These are phyloP conservation scores for Remorina albescens DNA, from an alignment of 2,797 vertebrate genomes.

Conservation along the genomic window DNA sequence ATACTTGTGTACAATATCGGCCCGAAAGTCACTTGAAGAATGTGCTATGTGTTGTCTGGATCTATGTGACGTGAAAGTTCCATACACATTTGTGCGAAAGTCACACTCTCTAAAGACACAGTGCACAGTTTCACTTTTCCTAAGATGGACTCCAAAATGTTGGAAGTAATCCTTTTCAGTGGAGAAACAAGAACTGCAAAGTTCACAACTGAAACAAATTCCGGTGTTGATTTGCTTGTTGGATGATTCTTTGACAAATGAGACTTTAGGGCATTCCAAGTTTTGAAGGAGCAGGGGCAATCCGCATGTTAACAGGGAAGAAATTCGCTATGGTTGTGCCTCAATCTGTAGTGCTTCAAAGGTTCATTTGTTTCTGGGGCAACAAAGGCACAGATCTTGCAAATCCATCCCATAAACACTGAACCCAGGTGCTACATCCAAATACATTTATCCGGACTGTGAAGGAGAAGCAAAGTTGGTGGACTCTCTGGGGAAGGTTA, in stretches of 20 bases:
- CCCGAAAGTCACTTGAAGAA: background rate
- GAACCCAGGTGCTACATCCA: background rate
- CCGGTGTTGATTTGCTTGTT: slow-evolving; percentile 3
- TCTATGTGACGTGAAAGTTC: background rate
- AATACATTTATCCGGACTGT: background rate
- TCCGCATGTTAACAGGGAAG: slow-evolving; percentile 6
- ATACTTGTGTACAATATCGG: no score
- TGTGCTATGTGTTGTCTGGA: no score
- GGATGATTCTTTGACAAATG: slow-evolving; percentile 14
- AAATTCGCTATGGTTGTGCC: slow-evolving; percentile 3
- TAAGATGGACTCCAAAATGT: no score
- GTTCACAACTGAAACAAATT: slow-evolving; percentile 3
- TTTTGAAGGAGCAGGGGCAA: slow-evolving; percentile 14
- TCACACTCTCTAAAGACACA: no score
- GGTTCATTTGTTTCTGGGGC: background rate
- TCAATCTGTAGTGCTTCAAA: slow-evolving; percentile 20
- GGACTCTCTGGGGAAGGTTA: no score
- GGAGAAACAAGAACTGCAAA: background rate
- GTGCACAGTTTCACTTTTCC: no score
- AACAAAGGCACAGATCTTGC: slow-evolving; percentile 14
- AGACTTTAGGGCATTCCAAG: background rate
- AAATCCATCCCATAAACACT: slow-evolving; percentile 26
- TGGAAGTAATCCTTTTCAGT: no score
- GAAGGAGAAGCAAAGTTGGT: slow-evolving; percentile 1
- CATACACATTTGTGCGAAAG: no score